Percentiles rank a stretch among this genome's conserved stretches.
These are phyloP conservation scores for Caenorhabditis sp. DNA, from an alignment of 2,888 invertebrate species.

Conservation along the genomic window DNA sequence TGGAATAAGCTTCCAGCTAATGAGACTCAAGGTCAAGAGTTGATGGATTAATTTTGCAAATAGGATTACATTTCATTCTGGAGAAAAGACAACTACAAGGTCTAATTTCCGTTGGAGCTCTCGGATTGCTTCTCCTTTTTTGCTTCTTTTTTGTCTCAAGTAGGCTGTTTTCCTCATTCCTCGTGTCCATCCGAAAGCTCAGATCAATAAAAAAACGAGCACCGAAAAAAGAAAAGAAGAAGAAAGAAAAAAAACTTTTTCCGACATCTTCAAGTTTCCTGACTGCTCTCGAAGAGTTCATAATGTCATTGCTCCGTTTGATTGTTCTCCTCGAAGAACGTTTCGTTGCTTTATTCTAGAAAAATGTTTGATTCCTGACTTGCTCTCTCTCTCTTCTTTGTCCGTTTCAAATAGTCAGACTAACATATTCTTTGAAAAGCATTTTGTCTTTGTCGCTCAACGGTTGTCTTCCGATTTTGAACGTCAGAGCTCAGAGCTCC, in stretches of 20 bases:
- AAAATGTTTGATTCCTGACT: conserved; percentile 39
- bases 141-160: conserved; percentile 32
- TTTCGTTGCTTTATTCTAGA: background rate
- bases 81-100: conserved; percentile 10
- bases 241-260: conserved; percentile 11
- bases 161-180: conserved; percentile 46
- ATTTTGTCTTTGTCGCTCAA: conserved; percentile 42
- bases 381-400: conserved; percentile 1
- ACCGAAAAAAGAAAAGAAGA: background rate
- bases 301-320: conserved; percentile 12
- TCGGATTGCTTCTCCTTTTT: conserved; percentile 14
- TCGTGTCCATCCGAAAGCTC: conserved; percentile 25
- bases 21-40: conserved; percentile 36
- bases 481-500: conserved; percentile 44
- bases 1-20: conserved; percentile 22
- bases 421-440: conserved; percentile 29
- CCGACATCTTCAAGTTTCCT: conserved; percentile 30
- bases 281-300: conserved; percentile 7
- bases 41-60: conserved; percentile 37
- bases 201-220: conserved; percentile 34
- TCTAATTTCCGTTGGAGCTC: conserved; percentile 47
- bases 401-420: conserved; percentile 3
- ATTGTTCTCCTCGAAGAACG: conserved; percentile 20
- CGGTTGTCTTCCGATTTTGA: conserved; percentile 34
- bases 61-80: conserved; percentile 16